Evolutionary conservation across 2,888 invertebrate species (phyloP), one percentile per base, ranked within the genome.

Genomic region (Stenchaetothrips biformis): DNA sequence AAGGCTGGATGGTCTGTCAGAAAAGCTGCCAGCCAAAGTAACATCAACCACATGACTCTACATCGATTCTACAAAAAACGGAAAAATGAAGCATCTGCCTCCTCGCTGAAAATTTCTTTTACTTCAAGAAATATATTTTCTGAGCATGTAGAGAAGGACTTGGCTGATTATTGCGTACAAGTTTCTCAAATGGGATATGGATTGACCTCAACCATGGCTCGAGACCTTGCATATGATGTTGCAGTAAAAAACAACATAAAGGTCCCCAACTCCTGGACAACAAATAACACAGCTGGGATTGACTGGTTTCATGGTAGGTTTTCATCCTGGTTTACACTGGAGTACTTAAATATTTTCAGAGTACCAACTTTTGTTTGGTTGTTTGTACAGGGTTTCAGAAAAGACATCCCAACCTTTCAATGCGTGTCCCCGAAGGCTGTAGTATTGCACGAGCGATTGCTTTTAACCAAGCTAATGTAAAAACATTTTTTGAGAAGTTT

Each of bases 141-240:
- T 16, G 18, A 18, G 8, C 13, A 9, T 6, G 18, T 62, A 18
- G 62, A 62, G 18, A 18, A 62, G 18, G 8, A 9, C 18, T 16
- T 62, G 18, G 62, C 62, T 16, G 13, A 62, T 16, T 62, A 62
- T 18, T 62, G 62, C 18, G 18, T 18, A 18, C 13, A 62, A 9
- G 18, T 62, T 9, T 9, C 62, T 62, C 18, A 16, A 62, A 62
- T 62, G 8, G 62, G 62, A 6, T 62, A 62, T 62, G 62, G 62
- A 6, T 18, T 62, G 6, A 62, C 62, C 8, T 16, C 62, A 62
- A 16, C 18, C 6, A 62, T 16, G 18, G 62, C 18, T 8, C 79
- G 82, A 80, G 79, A 81, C 79, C 79, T 84, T 13, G 83, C 82
- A 18, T 83, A 81, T 79, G 82, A 83, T 80, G 79, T 82, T 77